Evolutionary conservation across 92 coral and sea anemone genomes (phyloP), one percentile per base, ranked within the genome.

Genomic region (Parazoanthus darwini): DNA sequence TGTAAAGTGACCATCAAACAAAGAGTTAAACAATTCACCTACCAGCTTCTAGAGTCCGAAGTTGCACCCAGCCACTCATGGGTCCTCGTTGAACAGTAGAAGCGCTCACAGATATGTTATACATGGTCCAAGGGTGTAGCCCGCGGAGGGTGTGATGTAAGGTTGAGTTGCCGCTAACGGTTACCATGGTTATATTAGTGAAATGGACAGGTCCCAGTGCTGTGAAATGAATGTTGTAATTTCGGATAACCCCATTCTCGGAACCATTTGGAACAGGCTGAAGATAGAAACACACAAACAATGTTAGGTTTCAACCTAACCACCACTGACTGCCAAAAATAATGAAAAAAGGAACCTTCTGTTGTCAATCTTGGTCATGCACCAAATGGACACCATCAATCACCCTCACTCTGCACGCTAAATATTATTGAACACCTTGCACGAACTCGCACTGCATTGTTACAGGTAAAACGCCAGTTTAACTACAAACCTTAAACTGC

Each of bases 11-110:
- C 4, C 18, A 15, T 77, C 10, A 54, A 8, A 20, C 23, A 66
- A 9, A 25, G 16, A n/a, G 37, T 80, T 44, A 7, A 22, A 18
- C 2, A 36, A 37, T 59, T 78, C 26, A 36, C 90, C 76, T 81
- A 95, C 99, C 97, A 79, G 94, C 94, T 91, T 97, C 98, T 6
- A 58, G n/a, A 33, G 99, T 97, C 82, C 90, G 90, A 79, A 89
- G 88, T 81, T 90, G 88, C 85, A 80, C 85, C 90, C 91, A 87
- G 6, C 70, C 75, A 79, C 97, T 93, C 89, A 46, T 84, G n/a
- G 98, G 98, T 72, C 99, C 99, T 68, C 72, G 50, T 46, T 78
- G 88, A 71, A 95, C 93, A 77, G 99, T 97, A 75, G 90, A 59
- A 72, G 98, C 99, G 89, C 91, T 94, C 68, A 97, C 94, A n/a